Evolutionary conservation across 2,888 invertebrate species (phyloP).

Genomic region (Apocheima hispidaria): DNA sequence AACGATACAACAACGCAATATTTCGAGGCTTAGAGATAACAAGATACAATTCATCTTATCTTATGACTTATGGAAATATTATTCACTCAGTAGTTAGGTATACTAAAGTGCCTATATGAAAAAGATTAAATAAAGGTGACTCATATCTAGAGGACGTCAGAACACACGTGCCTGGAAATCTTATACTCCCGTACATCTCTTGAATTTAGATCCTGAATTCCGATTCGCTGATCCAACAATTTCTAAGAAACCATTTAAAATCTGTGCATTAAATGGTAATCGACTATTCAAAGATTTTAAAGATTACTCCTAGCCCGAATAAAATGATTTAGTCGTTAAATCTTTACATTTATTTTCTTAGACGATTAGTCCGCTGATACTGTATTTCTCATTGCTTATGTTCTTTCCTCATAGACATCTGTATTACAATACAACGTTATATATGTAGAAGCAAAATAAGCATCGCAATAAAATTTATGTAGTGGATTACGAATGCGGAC

Average conservation of each 20-base stretch:
- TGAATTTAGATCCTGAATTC: slow-evolving; percentile 56
- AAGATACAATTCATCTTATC: slow-evolving; percentile 42
- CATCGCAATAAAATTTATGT: neutral
- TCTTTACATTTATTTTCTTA: slow-evolving; percentile 30
- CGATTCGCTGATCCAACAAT: slow-evolving; percentile 47
- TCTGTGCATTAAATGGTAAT: slow-evolving; percentile 37
- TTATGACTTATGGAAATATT: slow-evolving; percentile 37
- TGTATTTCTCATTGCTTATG: slow-evolving; percentile 33
- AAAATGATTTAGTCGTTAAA: slow-evolving; percentile 38
- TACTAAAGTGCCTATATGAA: slow-evolving; percentile 20
- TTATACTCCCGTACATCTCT: slow-evolving; percentile 39
- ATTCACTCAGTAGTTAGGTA: slow-evolving; percentile 29
- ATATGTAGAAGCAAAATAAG: too few species aligned
- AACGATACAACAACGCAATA: slow-evolving; percentile 39
- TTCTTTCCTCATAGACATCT: slow-evolving; percentile 33
- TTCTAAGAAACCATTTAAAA: slow-evolving; percentile 46
- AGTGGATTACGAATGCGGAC: slow-evolving; percentile 25
- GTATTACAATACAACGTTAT: neutral
- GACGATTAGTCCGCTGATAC: slow-evolving; percentile 44
- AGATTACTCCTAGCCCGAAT: slow-evolving; percentile 27
- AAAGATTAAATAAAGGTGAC: slow-evolving; percentile 39
- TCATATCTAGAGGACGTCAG: slow-evolving; percentile 54
- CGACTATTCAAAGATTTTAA: slow-evolving; percentile 16
- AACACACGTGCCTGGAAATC: slow-evolving; percentile 48
- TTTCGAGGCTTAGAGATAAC: slow-evolving; percentile 36